Evolutionary conservation across 2,888 invertebrate species (phyloP).

Genomic region (Clitarchus hookeri): DNA sequence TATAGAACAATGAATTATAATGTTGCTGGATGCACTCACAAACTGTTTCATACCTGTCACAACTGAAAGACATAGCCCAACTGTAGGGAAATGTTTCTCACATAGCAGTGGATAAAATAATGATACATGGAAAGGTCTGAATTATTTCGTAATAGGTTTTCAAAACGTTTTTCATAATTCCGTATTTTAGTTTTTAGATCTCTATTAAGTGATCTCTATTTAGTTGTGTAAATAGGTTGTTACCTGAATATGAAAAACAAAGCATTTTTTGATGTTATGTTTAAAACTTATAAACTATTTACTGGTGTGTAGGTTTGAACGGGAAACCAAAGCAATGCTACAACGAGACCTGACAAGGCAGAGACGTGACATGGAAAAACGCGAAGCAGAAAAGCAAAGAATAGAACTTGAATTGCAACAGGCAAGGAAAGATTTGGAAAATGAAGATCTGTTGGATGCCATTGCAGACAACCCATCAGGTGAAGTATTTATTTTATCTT

Average conservation of each 20-base stretch:
- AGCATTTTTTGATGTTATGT: too few relatives aligned
- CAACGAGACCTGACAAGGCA: constrained; percentile 53
- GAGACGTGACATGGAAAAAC: constrained; percentile 50
- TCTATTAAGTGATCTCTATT: too few relatives aligned
- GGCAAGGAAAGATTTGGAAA: constrained; percentile 59
- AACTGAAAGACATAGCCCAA: too few relatives aligned
- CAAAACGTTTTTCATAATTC: too few relatives aligned
- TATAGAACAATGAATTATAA: too few relatives aligned
- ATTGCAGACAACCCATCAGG: constrained; percentile 53
- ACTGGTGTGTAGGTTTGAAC: constrained; percentile 62
- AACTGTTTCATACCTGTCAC: too few relatives aligned
- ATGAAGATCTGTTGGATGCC: constrained; percentile 58
- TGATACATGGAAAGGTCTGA: too few relatives aligned
- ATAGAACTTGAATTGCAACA: constrained; percentile 58
- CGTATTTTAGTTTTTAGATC: too few relatives aligned
- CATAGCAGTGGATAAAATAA: too few relatives aligned
- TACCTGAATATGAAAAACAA: not conserved
- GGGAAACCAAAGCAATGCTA: constrained; percentile 75
- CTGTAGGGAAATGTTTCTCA: too few relatives aligned
- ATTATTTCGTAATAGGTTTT: too few relatives aligned
- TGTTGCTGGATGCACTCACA: too few relatives aligned
- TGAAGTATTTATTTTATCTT: constrained; percentile 20
- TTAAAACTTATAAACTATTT: not conserved
- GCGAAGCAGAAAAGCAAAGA: constrained; percentile 58
- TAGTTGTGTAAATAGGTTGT: not conserved